A percentile compares a stretch with the other conserved stretches of the same genome.
Evolutionary conservation across 2,113 vertebrate genomes (phyloP).

Genomic region (Triplophysa dalaica): DNA sequence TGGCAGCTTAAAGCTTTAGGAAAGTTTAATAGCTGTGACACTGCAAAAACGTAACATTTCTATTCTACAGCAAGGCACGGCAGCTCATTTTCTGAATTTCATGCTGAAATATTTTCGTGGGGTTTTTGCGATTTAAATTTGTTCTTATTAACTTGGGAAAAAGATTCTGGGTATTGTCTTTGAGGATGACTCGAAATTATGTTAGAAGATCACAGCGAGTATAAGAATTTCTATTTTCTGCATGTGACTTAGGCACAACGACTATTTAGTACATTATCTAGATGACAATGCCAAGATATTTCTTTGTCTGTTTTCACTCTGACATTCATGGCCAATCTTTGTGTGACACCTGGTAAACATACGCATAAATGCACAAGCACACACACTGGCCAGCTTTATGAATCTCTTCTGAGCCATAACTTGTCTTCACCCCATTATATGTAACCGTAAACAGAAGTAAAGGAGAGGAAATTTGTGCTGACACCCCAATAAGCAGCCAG

Average conservation of each 20-base stretch:
- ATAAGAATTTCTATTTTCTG: slow-evolving; percentile 10
- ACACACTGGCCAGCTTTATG: slow-evolving; percentile 27
- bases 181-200: not conserved
- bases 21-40: slow-evolving; percentile 44
- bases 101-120: slow-evolving; percentile 13
- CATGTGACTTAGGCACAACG: no score
- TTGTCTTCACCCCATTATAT: slow-evolving; percentile 48
- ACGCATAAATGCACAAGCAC: slow-evolving; percentile 6
- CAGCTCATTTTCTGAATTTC: slow-evolving; percentile 19
- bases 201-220: slow-evolving; percentile 43
- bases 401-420: slow-evolving; percentile 31
- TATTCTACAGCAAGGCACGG: not conserved
- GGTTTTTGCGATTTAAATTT: slow-evolving; percentile 39
- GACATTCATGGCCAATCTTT: slow-evolving; percentile 27
- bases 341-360: slow-evolving; percentile 6
- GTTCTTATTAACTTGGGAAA: slow-evolving; percentile 31
- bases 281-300: not conserved
- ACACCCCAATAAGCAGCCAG: slow-evolving; percentile 41
- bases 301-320: not conserved
- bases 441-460: slow-evolving; percentile 53
- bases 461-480: slow-evolving; percentile 61
- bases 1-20: slow-evolving; percentile 25
- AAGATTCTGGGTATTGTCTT: not conserved
- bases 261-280: not conserved
- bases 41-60: not conserved